Conservation (phyloP, 2,888 invertebrate genomes). For the Acleris literana region DNA sequence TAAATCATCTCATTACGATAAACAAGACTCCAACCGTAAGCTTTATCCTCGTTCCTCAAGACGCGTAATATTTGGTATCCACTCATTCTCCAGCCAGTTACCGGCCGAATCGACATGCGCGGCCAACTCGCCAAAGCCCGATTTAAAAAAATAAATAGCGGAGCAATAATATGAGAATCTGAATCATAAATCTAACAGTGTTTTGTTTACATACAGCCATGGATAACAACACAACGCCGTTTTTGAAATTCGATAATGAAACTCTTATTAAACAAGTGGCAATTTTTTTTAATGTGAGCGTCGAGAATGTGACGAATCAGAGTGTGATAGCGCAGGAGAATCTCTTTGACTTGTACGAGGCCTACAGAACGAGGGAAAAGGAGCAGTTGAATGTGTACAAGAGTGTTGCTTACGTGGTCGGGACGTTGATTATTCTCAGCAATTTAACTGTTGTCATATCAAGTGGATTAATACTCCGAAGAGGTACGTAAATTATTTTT, state of each 20-base stretch:
- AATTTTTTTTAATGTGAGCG: slow-evolving; percentile 54
- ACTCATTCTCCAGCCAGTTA: slow-evolving; percentile 58
- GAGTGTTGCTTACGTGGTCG: slow-evolving; percentile 81
- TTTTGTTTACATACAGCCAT: slow-evolving; percentile 31
- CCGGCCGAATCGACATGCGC: slow-evolving; percentile 58
- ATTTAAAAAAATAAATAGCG: slow-evolving; percentile 28
- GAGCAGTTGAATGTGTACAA: slow-evolving; percentile 78
- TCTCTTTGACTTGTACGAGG: slow-evolving; percentile 63
- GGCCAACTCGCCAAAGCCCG: slow-evolving; percentile 15
- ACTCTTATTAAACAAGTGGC: slow-evolving; percentile 54
- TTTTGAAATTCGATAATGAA: slow-evolving; percentile 43
- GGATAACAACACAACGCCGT: slow-evolving; percentile 28
- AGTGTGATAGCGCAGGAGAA: slow-evolving; percentile 60
- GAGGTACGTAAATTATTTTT: slow-evolving; percentile 69
- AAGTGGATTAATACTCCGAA: slow-evolving; percentile 85
- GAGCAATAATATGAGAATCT: slow-evolving; percentile 10
- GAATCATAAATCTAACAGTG: slow-evolving; percentile 23
- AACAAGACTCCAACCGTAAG: slow-evolving; percentile 54
- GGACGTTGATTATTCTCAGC: slow-evolving; percentile 80
- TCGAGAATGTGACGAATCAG: slow-evolving; percentile 53
- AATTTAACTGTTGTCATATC: slow-evolving; percentile 86
- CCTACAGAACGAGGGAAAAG: slow-evolving; percentile 59
- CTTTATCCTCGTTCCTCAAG: slow-evolving; percentile 52
- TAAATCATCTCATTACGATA: slow-evolving; percentile 65
- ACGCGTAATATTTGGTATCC: slow-evolving; percentile 57